A percentile compares a stretch with the other conserved stretches of the same genome.
phyloP scores from a whole-genome alignment of 2,888 invertebrate genomes.

The Polydrusus cervinus region DNA sequence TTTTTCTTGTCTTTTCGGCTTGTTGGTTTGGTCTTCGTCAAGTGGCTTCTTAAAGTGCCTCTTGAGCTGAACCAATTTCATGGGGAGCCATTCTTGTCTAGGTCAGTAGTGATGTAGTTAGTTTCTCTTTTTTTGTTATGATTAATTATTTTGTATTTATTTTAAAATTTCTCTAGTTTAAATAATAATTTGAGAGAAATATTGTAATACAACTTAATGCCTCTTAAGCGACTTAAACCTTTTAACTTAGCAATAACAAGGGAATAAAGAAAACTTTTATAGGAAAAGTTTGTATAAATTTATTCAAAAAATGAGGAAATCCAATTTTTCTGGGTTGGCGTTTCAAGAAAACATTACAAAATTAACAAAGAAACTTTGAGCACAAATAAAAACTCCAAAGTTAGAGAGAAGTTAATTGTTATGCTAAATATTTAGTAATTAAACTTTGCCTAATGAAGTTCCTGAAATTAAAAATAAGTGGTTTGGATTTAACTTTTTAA shows the following conservation, averaged over 20 bases:
- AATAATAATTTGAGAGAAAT: background rate
- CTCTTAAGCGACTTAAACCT: background rate
- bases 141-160: too few species aligned
- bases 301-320: constrained; percentile 1
- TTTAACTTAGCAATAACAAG: background rate
- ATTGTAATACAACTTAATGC: background rate
- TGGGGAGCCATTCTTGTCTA: too few species aligned
- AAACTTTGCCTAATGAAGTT: background rate
- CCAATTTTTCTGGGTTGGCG: background rate
- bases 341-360: background rate
- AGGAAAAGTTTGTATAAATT: constrained; percentile 5
- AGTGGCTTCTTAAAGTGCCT: too few species aligned
- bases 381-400: background rate
- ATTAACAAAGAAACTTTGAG: background rate
- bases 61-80: too few species aligned
- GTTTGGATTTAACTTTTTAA: too few species aligned
- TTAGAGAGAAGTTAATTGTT: background rate
- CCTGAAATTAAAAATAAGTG: background rate
- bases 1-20: too few species aligned
- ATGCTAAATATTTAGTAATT: constrained; percentile 1
- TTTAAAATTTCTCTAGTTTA: too few species aligned
- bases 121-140: too few species aligned
- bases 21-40: too few species aligned
- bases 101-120: too few species aligned
- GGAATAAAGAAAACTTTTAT: constrained; percentile 9